Conservation (phyloP, 2,888 invertebrate genomes). For the Stegophylla sp. region DNA sequence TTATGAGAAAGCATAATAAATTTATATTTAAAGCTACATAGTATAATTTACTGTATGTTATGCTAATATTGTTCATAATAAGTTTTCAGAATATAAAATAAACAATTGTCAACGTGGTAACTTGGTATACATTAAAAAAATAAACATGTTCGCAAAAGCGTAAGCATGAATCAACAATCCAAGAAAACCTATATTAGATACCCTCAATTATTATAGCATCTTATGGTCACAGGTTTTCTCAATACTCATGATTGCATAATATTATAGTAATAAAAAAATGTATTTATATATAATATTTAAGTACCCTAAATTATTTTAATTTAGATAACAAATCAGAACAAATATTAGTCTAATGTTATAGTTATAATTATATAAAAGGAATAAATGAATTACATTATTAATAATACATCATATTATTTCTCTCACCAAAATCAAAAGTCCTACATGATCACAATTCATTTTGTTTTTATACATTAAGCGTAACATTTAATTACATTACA, state of each 20-base stretch:
- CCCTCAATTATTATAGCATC: conserved; percentile 1
- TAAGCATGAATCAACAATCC: conserved; percentile 11
- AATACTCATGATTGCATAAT: not conserved
- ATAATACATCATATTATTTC: not conserved
- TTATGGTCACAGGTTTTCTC: not conserved
- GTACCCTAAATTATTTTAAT: conserved; percentile 25
- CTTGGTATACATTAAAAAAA: conserved; percentile 35
- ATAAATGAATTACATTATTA: not conserved
- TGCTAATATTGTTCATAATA: conserved; percentile 9
- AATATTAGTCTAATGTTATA: conserved; percentile 8
- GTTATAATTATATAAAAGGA: conserved; percentile 22
- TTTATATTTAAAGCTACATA: not conserved
- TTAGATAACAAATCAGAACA: conserved; percentile 22
- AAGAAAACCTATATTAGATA: conserved; percentile 16
- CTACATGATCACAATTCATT: not conserved
- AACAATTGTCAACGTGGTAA: conserved; percentile 49
- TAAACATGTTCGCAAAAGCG: conserved; percentile 47
- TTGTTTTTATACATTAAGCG: not conserved
- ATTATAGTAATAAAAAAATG: not conserved
- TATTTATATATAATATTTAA: conserved; percentile 20
- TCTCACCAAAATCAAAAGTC: not conserved
- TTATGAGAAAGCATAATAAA: not conserved
- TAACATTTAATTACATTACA: conserved; percentile 17
- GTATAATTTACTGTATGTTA: not conserved
- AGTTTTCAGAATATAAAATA: conserved; percentile 20